Evolutionary conservation across 2,888 invertebrate species (phyloP).

Genomic region (Dinocampus coccinellae): DNA sequence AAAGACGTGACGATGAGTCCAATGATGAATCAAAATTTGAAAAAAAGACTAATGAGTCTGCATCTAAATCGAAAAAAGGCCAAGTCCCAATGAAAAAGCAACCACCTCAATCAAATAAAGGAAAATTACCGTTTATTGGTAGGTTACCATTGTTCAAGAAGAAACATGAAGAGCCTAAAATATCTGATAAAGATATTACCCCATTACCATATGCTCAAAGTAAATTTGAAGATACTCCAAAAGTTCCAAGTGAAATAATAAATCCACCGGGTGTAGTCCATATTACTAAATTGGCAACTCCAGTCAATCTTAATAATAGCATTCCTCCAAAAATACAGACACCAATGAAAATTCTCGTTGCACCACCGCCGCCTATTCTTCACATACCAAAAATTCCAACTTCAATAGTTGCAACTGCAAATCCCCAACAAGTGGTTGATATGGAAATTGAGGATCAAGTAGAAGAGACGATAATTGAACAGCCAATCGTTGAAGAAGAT

Average conservation of each 20-base stretch:
- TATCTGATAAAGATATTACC: conserved; percentile 70
- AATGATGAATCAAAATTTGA: conserved; percentile 65
- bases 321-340: conserved; percentile 47
- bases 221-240: conserved; percentile 67
- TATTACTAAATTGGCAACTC: conserved; percentile 66
- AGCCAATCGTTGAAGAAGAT: conserved; percentile 49
- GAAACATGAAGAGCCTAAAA: conserved; percentile 68
- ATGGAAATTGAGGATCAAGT: conserved; percentile 67
- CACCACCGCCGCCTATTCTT: conserved; percentile 64
- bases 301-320: conserved; percentile 52
- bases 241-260: conserved; percentile 65
- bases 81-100: conserved; percentile 58
- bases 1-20: conserved; percentile 56
- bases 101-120: conserved; percentile 68
- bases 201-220: conserved; percentile 65
- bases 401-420: conserved; percentile 52
- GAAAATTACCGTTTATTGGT: conserved; percentile 87
- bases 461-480: conserved; percentile 64
- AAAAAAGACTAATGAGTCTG: conserved; percentile 61
- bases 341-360: conserved; percentile 64
- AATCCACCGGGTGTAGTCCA: conserved; percentile 67
- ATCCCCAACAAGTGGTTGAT: conserved; percentile 60
- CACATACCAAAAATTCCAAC: conserved; percentile 59
- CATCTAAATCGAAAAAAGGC: conserved; percentile 58
- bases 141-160: conserved; percentile 85